These are phyloP conservation scores for Drosophila leontia DNA, from an alignment of 1,140 invertebrate species.

Conservation along the genomic window DNA sequence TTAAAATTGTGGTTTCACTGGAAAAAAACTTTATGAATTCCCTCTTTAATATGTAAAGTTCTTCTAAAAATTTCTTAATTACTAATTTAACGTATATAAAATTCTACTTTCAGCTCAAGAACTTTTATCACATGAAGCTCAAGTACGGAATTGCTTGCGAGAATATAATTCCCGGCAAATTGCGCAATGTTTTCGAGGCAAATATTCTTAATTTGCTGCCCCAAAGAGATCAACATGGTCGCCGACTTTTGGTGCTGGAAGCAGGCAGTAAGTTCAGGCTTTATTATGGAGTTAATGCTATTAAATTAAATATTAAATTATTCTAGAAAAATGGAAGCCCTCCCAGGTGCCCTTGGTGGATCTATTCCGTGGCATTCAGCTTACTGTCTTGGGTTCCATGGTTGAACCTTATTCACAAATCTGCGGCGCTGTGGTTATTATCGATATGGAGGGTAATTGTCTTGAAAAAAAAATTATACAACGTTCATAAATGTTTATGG, in stretches of 20 bases:
- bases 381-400: slow-evolving; percentile 87
- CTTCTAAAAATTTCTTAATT: not conserved
- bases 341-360: slow-evolving; percentile 86
- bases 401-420: slow-evolving; percentile 88
- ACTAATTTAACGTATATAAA: slow-evolving; percentile 1
- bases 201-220: slow-evolving; percentile 87
- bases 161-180: slow-evolving; percentile 85
- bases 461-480: not conserved
- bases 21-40: not conserved
- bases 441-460: slow-evolving; percentile 88
- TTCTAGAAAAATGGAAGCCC: slow-evolving; percentile 88
- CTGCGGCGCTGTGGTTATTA: slow-evolving; percentile 87
- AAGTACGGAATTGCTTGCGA: slow-evolving; percentile 86
- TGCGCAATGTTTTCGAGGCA: slow-evolving; percentile 85
- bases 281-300: no score
- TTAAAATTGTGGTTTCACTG: not conserved
- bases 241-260: slow-evolving; percentile 87
- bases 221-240: slow-evolving; percentile 86
- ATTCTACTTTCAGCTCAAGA: slow-evolving; percentile 86
- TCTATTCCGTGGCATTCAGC: slow-evolving; percentile 87
- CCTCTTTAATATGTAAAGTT: not conserved
- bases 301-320: not conserved
- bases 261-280: slow-evolving; percentile 85
- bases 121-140: slow-evolving; percentile 87
- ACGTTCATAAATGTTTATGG: not conserved